Conservation (phyloP, 2,113 vertebrate genomes). For the Crotalus tigris region DNA sequence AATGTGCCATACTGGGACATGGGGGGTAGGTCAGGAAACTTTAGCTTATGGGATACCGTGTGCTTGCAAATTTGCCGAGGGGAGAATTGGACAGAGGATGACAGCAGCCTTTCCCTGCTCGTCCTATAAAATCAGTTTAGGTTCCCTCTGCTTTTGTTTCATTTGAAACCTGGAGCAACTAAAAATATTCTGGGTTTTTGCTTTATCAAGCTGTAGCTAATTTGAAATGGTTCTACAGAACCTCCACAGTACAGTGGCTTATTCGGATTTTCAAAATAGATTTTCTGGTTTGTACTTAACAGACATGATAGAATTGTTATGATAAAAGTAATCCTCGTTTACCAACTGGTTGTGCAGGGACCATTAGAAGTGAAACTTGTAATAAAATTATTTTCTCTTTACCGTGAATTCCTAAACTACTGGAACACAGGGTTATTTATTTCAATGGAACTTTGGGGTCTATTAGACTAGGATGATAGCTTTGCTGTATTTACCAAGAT, state of each 20-base stretch:
- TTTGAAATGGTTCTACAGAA: background rate
- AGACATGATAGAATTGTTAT: background rate
- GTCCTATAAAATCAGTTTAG: background rate
- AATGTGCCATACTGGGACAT: background rate
- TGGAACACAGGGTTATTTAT: background rate
- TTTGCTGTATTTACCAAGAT: background rate
- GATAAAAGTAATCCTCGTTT: background rate
- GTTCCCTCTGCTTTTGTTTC: background rate
- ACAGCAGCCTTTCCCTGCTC: background rate
- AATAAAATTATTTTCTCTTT: background rate
- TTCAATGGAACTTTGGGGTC: background rate
- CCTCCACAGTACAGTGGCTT: background rate
- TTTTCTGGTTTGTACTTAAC: background rate
- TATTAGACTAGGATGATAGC: background rate
- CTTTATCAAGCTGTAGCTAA: background rate
- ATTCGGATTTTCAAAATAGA: background rate
- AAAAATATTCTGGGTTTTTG: background rate
- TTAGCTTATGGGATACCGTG: background rate
- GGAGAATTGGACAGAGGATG: background rate
- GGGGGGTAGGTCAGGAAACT: background rate
- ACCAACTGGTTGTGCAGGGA: background rate
- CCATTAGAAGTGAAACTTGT: background rate
- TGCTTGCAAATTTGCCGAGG: background rate
- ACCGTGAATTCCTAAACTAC: background rate
- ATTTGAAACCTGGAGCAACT: background rate